Percentiles rank a stretch among this genome's conserved stretches.
phyloP scores from a whole-genome alignment of 2,888 invertebrate genomes.

The Magallana nippona region DNA sequence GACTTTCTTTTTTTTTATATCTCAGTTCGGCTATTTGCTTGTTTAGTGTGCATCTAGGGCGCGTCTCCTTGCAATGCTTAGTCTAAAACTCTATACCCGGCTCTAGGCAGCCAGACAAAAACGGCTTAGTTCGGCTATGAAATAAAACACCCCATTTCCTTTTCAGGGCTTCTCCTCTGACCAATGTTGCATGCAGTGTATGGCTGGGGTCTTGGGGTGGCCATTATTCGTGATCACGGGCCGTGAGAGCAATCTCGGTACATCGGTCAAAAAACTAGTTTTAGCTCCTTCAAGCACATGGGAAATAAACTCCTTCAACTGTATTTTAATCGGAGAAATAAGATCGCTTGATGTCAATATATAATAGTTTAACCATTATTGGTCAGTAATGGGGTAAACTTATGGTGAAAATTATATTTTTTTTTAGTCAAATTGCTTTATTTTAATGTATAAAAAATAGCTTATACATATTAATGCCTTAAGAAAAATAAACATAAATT shows the following conservation, averaged over 20 bases:
- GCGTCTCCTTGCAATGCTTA: background rate
- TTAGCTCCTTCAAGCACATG: background rate
- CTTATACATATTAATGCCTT: no score
- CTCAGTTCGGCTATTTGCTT: background rate
- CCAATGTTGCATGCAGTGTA: background rate
- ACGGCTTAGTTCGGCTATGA: background rate
- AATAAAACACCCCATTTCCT: slow-evolving; percentile 10
- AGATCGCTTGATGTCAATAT: no score
- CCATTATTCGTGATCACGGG: background rate
- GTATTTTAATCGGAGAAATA: no score
- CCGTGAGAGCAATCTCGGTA: slow-evolving; percentile 12
- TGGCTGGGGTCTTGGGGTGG: slow-evolving; percentile 1
- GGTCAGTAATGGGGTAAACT: no score
- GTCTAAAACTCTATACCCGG: no score
- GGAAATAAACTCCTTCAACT: background rate
- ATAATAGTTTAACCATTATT: no score
- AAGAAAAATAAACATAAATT: no score
- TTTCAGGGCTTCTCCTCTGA: background rate
- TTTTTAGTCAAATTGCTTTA: no score
- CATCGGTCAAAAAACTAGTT: background rate
- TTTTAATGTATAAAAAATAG: no score
- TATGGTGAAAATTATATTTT: no score
- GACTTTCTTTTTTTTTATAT: background rate
- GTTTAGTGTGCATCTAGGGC: slow-evolving; percentile 16
- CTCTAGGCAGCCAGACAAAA: background rate